Evolutionary conservation across 2,113 vertebrate genomes (phyloP), one percentile per base, ranked within the genome.

Genomic region (Calyptomena viridis): DNA sequence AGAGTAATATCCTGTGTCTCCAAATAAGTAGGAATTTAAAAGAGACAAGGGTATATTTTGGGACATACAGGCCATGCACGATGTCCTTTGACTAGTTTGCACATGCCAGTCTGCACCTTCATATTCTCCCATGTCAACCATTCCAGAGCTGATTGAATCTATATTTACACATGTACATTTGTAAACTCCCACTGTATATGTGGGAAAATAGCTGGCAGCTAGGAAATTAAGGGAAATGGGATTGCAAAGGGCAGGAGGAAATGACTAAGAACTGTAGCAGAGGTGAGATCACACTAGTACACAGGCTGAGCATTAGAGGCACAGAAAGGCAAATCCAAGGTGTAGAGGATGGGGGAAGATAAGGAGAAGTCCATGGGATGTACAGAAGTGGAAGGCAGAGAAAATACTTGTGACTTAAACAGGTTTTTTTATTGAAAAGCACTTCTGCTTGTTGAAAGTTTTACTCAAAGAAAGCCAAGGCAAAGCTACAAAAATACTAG

Each of bases 241-340:
- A 78, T 69, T 90, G 85, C 37, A 72, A 80, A 42, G 44, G 72
- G 52, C 83, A 74, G 40, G 62, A 92, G 88, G 90, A 95, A 94
- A 69, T 93, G 56, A 82, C 73, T 94, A 88, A 88, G 63, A 80
- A n/a, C 37, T 63, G 25, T 40, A 82, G 49, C 52, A 72, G 76
- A 89, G 50, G 37, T 75, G 86, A 86, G 73, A 37, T 90, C 80
- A 89, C 49, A 53, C 23, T 14, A 46, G 37, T 68, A 35, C 28
- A 28, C 31, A 67, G 64, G 40, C 68, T 89, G 40, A 88, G 63
- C 13, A 53, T 19, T 20, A 46, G 30, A 47, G 77, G 66, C 20
- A 52, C 60, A 59, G 53, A 93, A 89, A 68, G 39, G 53, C 68
- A 88, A 95, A 89, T 42, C 21, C 77, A 80, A 80, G 35, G 35